These are phyloP conservation scores for Odontocerum albicorne DNA, from an alignment of 2,888 invertebrate genomes.

Conservation along the genomic window DNA sequence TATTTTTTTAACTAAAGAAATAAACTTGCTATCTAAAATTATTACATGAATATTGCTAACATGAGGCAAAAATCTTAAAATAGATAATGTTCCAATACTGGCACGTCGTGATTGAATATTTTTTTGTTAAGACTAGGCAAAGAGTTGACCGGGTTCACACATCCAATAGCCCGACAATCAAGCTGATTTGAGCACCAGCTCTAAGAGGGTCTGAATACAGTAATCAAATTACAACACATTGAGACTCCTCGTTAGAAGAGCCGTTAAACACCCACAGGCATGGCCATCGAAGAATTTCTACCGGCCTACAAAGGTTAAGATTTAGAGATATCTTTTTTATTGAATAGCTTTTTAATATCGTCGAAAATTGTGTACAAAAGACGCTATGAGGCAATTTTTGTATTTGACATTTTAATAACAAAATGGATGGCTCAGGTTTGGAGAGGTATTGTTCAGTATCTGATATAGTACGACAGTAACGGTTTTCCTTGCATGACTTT, in stretches of 20 bases:
- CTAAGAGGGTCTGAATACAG: slow-evolving; percentile 24
- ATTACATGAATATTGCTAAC: not conserved
- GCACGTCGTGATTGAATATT: slow-evolving; percentile 11
- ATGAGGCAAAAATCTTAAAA: not conserved
- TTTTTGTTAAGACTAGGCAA: not conserved
- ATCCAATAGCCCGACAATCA: slow-evolving; percentile 17
- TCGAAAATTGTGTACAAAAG: slow-evolving; percentile 11
- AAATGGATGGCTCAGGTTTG: slow-evolving; percentile 10
- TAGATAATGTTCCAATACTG: slow-evolving; percentile 6
- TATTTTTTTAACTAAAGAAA: no score
- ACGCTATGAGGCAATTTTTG: slow-evolving; percentile 24
- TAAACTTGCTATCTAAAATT: no score
- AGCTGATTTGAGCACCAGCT: slow-evolving; percentile 23
- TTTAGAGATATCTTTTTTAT: slow-evolving; percentile 22
- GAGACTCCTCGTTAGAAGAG: slow-evolving; percentile 29
- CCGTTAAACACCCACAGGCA: slow-evolving; percentile 31
- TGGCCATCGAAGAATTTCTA: slow-evolving; percentile 25
- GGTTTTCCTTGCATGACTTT: no score
- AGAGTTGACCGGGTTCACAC: not conserved
- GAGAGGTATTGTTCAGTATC: no score
- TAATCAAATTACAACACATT: slow-evolving; percentile 33
- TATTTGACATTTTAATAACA: slow-evolving; percentile 31
- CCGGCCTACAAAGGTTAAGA: slow-evolving; percentile 28
- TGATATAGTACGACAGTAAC: no score
- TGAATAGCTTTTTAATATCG: slow-evolving; percentile 30